Evolutionary conservation across 2,888 invertebrate species (phyloP).

Genomic region (Microctonus hyperodae): DNA sequence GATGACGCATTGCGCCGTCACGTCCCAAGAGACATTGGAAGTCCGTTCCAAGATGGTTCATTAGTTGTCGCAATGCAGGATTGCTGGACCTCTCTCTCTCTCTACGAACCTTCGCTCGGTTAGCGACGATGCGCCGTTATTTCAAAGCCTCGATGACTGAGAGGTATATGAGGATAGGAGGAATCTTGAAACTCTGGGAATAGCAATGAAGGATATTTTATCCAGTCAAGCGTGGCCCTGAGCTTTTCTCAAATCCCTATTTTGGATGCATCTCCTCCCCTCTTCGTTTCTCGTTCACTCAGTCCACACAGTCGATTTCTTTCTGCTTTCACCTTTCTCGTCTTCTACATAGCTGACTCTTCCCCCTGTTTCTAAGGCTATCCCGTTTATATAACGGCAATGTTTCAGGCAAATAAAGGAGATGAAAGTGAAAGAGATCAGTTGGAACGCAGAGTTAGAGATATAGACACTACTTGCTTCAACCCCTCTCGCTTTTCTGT

Average conservation of each 20-base stretch:
- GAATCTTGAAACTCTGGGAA: slow-evolving; percentile 47
- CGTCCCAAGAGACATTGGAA: slow-evolving; percentile 59
- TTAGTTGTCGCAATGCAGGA: slow-evolving; percentile 64
- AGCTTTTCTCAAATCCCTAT: slow-evolving; percentile 56
- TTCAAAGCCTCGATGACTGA: slow-evolving; percentile 29
- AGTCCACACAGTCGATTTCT: slow-evolving; percentile 26
- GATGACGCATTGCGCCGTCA: slow-evolving; percentile 63
- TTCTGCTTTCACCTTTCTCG: slow-evolving; percentile 17
- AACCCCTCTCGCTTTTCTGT: slow-evolving; percentile 21
- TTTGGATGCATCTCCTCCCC: slow-evolving; percentile 47
- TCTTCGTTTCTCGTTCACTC: slow-evolving; percentile 32
- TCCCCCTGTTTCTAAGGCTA: slow-evolving; percentile 24
- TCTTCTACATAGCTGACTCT: slow-evolving; percentile 13
- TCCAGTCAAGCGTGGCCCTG: slow-evolving; percentile 51
- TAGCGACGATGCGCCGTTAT: slow-evolving; percentile 16
- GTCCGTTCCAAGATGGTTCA: slow-evolving; percentile 61
- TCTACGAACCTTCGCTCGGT: slow-evolving; percentile 26
- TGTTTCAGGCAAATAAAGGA: slow-evolving; percentile 21
- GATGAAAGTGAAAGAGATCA: slow-evolving; percentile 15
- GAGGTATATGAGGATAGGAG: slow-evolving; percentile 30
- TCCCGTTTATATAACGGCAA: slow-evolving; percentile 34
- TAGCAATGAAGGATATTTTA: slow-evolving; percentile 57
- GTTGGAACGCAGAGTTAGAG: slow-evolving; percentile 17
- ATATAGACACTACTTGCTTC: slow-evolving; percentile 10
- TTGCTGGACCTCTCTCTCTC: slow-evolving; percentile 58